Evolutionary conservation across 2,888 invertebrate species (phyloP), one percentile per base, ranked within the genome.

Genomic region (Teinopalpus imperialis): DNA sequence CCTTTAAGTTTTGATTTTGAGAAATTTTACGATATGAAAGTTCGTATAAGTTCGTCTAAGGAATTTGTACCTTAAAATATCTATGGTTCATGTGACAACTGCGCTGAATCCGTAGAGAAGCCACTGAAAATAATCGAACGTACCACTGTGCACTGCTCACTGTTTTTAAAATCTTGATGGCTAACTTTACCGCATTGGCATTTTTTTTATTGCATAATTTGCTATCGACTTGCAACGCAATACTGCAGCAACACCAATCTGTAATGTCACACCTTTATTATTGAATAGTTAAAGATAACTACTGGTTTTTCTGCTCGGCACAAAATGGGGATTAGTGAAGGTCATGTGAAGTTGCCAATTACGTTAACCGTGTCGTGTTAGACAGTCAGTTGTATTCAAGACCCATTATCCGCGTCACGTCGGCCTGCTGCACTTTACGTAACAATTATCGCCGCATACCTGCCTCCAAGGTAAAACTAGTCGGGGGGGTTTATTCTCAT

Each of bases 281-380:
- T 24, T 20, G 20, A 42, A n/a, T 21, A 13, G 20, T 14, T 21
- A 9, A 8, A 31, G 21, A 35, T 10, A 24, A 27, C 1, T 36
- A 21, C 20, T 24, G 9, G 29, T 20, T 39, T 39, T 45, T 26
- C 47, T 57, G 54, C 93, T 56, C 93, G 91, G 60, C 63, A 65
- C 64, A 76, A 75, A 74, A 78, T 81, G 76, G 75, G 65, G 74
- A 71, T 66, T 57, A 58, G 70, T 75, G 80, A 82, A 79, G 78
- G 78, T 68, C 74, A 52, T 47, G 54, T 47, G 53, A 52, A 52
- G 54, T 62, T 56, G 59, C 57, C 55, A 61, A 63, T 62, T 58
- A 61, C 56, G 49, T 57, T 54, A 48, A 53, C 53, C 54, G 52
- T 53, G 58, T 51, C 51, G 57, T 52, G 51, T 55, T 52, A 54